phyloP scores from a whole-genome alignment of 2,888 invertebrate genomes.

The Biston betularia region DNA sequence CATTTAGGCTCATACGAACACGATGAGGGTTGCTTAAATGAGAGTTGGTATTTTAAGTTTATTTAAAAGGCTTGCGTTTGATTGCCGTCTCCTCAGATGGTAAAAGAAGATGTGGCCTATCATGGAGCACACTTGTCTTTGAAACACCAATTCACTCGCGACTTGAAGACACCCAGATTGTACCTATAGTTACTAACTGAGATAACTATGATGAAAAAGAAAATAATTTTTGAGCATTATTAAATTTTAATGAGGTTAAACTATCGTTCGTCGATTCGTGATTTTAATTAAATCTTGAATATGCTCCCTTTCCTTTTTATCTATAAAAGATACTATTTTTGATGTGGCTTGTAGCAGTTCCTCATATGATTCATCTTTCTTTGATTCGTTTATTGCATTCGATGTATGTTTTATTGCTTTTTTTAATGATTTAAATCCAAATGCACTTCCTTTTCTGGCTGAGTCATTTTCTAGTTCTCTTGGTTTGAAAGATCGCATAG shows the following conservation, averaged over 20 bases:
- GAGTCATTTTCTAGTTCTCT: constrained; percentile 53
- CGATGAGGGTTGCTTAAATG: neutral
- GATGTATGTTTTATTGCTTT: constrained; percentile 28
- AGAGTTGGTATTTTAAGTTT: neutral
- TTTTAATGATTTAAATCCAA: constrained; percentile 37
- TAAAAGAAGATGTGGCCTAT: no score
- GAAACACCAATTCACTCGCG: no score
- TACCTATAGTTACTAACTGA: no score
- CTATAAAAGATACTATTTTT: constrained; percentile 64
- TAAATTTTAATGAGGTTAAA: neutral
- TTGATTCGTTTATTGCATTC: constrained; percentile 39
- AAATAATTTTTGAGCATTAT: neutral
- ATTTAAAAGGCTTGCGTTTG: no score
- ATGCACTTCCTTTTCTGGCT: constrained; percentile 43
- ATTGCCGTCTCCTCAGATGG: no score
- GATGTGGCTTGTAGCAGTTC: constrained; percentile 56
- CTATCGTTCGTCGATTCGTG: neutral
- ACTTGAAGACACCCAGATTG: no score
- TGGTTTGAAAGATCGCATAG: constrained; percentile 48
- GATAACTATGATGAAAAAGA: neutral
- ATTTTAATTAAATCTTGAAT: constrained; percentile 14
- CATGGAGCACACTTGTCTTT: no score
- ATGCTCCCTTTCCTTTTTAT: constrained; percentile 65
- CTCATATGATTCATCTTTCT: constrained; percentile 37
- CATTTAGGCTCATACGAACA: neutral